Base-by-base conservation (phyloP, 2,888 invertebrate genomes). In the Patella depressa region DNA sequence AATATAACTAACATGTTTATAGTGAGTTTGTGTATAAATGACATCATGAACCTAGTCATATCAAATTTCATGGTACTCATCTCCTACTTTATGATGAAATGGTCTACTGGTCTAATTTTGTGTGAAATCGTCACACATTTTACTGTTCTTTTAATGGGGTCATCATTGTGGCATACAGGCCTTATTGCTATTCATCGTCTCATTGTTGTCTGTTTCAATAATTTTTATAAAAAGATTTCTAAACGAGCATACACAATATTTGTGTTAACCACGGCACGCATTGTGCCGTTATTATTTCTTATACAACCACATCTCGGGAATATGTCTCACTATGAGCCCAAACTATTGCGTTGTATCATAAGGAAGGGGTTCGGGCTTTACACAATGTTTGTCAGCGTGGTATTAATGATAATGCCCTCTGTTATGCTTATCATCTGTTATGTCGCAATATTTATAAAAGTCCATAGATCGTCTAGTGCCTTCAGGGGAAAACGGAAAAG, bases 1-100 rank as follows among this genome's bases (percentile, higher is more conserved):
- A 89, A 88, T 80, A 87, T 90, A 53, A 90, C 90, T 75, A 90
- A 90, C 80, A 87, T 90, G 69, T 90, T 90, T 79, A 88, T 90
- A 54, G 86, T 89, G 19, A 90, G 90, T 80, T 83, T 90, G 34
- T 89, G 89, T 77, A 88, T 90, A 71, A 90, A 90, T 76, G 90
- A 90, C 78, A 85, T 90, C 29, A 81, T 90, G 69, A 90, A 88
- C 78, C 83, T 90, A 29, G 83, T 87, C 72, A 81, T 90, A 70
- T 89, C 88, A 77, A 89, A 90, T 76, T 86, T 87, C 17, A 75
- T 90, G 55, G 90, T 90, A 12, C 82, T 89, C 19, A 82, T 87
- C 15, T 89, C 90, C 3, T 90, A 90, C 81, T 83, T 90, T 69
- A 84, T 85, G 74, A 84, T 85, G 72, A 82, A 79, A n/a, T 90